Evolutionary conservation across 2,113 vertebrate genomes (phyloP).

Genomic region (Coturnix japonica): DNA sequence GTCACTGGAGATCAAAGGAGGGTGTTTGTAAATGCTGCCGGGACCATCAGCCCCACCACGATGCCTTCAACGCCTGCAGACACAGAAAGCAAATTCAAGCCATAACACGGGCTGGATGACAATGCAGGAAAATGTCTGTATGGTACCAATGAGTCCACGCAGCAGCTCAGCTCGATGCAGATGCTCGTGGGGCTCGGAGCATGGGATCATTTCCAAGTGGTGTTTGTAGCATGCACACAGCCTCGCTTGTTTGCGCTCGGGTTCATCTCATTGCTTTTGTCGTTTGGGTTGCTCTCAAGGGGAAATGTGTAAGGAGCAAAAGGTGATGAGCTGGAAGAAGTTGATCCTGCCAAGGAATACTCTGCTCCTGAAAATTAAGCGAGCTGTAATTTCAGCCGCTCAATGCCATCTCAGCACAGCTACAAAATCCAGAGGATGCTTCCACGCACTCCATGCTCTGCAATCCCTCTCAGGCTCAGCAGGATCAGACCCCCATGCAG

Average conservation of each 20-base stretch:
- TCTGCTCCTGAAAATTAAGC: background rate
- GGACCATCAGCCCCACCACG: rapidly evolving
- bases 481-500: background rate
- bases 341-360: background rate
- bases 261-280: background rate
- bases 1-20: constrained; percentile 34
- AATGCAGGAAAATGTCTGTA: background rate
- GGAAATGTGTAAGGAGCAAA: background rate
- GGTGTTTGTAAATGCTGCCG: background rate
- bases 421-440: background rate
- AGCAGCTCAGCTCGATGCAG: background rate
- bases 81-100: background rate
- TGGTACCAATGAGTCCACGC: too few relatives aligned
- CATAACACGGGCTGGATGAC: background rate
- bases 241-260: background rate
- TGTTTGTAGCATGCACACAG: background rate
- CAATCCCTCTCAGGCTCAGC: rapidly evolving
- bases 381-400: rapidly evolving
- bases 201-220: background rate
- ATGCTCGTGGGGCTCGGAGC: background rate
- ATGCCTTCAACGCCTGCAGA: background rate
- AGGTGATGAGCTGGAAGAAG: background rate
- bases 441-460: background rate
- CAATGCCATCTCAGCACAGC: background rate
- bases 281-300: background rate